Percentiles rank a stretch among this genome's conserved stretches.
phyloP scores from a whole-genome alignment of 1,140 invertebrate species.

The Solenopsis invicta region DNA sequence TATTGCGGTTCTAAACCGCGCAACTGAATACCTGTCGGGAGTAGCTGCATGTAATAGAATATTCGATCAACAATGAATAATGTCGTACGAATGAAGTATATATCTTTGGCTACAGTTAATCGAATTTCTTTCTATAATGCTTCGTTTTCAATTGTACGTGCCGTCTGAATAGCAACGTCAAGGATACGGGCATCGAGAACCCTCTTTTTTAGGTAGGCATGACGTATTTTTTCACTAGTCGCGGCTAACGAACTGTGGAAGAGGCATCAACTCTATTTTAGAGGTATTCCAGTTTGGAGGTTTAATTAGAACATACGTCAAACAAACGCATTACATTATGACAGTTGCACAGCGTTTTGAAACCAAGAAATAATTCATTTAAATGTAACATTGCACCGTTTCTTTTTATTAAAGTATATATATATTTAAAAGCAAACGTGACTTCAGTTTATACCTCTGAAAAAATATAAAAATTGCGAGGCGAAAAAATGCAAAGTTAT shows the following conservation, averaged over 20 bases:
- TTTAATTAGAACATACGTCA: conserved; percentile 23
- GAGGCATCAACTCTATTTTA: neutral
- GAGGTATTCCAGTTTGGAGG: neutral
- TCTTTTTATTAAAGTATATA: neutral
- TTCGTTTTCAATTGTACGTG: conserved; percentile 41
- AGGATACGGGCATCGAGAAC: conserved; percentile 28
- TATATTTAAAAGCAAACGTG: neutral
- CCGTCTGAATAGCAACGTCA: conserved; percentile 46
- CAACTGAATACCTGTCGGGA: conserved; percentile 35
- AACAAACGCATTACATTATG: conserved; percentile 3
- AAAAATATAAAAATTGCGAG: neutral
- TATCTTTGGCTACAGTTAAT: conserved; percentile 40
- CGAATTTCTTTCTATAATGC: conserved; percentile 37
- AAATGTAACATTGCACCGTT: neutral
- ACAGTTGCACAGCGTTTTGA: neutral
- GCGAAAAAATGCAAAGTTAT: neutral
- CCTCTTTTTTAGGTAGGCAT: neutral
- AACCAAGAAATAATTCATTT: neutral
- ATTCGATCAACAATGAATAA: conserved; percentile 17
- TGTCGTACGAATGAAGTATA: conserved; percentile 21
- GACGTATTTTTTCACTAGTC: conserved; percentile 23
- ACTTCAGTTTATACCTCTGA: neutral
- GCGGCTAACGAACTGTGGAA: conserved; percentile 21
- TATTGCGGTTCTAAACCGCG: neutral
- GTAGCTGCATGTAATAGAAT: conserved; percentile 5